Evolutionary conservation across 1,140 invertebrate genomes (phyloP).

Genomic region (Caenorhabditis inopinata): DNA sequence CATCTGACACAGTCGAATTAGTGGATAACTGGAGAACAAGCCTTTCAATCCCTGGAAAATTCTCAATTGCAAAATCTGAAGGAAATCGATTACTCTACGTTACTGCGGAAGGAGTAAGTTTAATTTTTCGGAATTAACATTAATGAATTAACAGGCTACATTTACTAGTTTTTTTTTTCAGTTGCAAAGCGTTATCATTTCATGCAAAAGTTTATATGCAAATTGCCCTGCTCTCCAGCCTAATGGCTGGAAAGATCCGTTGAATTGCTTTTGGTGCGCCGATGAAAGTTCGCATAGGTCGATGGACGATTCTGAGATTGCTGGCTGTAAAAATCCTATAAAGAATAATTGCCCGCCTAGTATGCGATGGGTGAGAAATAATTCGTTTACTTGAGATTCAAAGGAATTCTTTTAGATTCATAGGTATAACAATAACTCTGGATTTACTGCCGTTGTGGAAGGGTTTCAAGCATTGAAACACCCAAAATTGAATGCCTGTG

Average conservation of each 20-base stretch:
- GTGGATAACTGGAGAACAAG: neutral
- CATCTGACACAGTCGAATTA: neutral
- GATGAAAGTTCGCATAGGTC: neutral
- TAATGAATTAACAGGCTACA: too few species aligned
- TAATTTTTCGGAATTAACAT: neutral
- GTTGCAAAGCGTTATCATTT: neutral
- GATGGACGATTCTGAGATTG: neutral
- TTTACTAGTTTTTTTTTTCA: too few species aligned
- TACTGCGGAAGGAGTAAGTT: neutral
- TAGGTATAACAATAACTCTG: slow-evolving; percentile 3
- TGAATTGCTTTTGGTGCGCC: slow-evolving; percentile 16
- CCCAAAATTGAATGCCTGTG: slow-evolving; percentile 2
- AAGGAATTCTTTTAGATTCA: neutral
- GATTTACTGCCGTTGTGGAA: neutral
- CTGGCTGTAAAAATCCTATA: neutral
- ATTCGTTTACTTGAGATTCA: too few species aligned
- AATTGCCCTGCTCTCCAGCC: neutral
- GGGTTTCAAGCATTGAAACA: neutral
- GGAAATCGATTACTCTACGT: neutral
- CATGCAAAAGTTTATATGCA: slow-evolving; percentile 4
- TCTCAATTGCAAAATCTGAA: neutral
- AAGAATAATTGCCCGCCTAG: neutral
- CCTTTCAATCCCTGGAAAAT: neutral
- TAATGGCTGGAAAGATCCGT: slow-evolving; percentile 28
- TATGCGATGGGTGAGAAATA: neutral